phyloP scores from a whole-genome alignment of 1,140 invertebrate species.

The Apis florea region DNA sequence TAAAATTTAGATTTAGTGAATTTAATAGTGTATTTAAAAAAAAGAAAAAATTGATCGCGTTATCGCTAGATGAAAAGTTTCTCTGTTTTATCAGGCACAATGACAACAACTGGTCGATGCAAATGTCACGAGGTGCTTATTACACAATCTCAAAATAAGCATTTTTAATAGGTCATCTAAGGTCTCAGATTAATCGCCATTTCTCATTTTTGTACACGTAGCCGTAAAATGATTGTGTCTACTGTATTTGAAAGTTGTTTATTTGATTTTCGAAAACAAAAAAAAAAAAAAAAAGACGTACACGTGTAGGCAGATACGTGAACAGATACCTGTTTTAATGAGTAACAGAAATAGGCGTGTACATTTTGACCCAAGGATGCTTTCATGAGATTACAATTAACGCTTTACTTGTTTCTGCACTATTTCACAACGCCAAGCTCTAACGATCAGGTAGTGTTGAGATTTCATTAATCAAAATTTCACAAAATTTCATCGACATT shows the following conservation, averaged over 20 bases:
- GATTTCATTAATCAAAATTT: constrained; percentile 2
- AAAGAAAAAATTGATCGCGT: neutral
- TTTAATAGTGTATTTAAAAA: constrained; percentile 6
- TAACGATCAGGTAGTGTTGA: no score
- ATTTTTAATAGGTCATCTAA: constrained; percentile 49
- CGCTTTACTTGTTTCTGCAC: constrained; percentile 12
- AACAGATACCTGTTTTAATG: constrained; percentile 28
- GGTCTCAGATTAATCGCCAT: constrained; percentile 50
- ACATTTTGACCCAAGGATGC: constrained; percentile 26
- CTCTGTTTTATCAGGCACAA: neutral
- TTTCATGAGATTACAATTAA: constrained; percentile 17
- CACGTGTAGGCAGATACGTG: constrained; percentile 16
- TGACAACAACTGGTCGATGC: constrained; percentile 23
- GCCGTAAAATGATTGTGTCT: constrained; percentile 33
- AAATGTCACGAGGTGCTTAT: constrained; percentile 45
- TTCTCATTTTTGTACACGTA: constrained; percentile 33
- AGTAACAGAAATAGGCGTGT: constrained; percentile 26
- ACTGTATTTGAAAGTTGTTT: constrained; percentile 35
- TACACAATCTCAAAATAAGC: constrained; percentile 44
- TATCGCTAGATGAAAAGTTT: neutral
- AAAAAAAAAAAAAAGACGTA: neutral
- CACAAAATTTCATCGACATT: neutral
- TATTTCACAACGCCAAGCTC: constrained; percentile 13
- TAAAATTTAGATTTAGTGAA: neutral
- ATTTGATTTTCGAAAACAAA: constrained; percentile 22